phyloP scores from a whole-genome alignment of 64 coral and sea anemone genomes.

The Pachyseris speciosa region DNA sequence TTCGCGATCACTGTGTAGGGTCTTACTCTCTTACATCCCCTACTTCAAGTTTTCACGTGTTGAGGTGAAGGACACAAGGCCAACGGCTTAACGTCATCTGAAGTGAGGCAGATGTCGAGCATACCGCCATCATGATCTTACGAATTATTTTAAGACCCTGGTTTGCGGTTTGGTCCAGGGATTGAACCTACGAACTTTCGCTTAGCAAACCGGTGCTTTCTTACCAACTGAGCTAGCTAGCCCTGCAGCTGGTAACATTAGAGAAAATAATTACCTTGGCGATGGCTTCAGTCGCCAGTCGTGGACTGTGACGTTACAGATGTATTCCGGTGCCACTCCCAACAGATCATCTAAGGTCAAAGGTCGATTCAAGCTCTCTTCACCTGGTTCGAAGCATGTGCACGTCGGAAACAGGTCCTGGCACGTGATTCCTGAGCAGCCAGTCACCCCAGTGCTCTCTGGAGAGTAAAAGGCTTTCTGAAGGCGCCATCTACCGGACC shows the following conservation, averaged over 20 bases:
- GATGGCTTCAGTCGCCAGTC: constrained; percentile 44
- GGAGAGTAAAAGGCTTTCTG: constrained; percentile 83
- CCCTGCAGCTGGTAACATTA: neutral
- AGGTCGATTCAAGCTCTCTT: constrained; percentile 53
- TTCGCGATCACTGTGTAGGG: no score
- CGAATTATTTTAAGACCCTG: no score
- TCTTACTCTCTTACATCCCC: no score
- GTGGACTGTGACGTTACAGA: constrained; percentile 76
- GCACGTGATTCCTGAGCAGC: constrained; percentile 50
- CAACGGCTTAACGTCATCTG: no score
- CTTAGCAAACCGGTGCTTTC: no score
- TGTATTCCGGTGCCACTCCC: constrained; percentile 76
- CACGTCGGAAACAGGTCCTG: constrained; percentile 61
- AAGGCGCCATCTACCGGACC: constrained; percentile 47
- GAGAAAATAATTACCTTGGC: neutral
- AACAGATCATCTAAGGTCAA: constrained; percentile 68
- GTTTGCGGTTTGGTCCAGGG: no score
- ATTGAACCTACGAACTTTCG: no score
- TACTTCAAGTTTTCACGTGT: no score
- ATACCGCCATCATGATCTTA: no score
- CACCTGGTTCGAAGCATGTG: neutral
- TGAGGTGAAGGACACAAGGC: no score
- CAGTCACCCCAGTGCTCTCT: constrained; percentile 61
- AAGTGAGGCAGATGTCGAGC: no score
- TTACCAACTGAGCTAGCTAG: neutral